Conservation (phyloP, 2,113 vertebrate genomes). For the Engystomops pustulosus region DNA sequence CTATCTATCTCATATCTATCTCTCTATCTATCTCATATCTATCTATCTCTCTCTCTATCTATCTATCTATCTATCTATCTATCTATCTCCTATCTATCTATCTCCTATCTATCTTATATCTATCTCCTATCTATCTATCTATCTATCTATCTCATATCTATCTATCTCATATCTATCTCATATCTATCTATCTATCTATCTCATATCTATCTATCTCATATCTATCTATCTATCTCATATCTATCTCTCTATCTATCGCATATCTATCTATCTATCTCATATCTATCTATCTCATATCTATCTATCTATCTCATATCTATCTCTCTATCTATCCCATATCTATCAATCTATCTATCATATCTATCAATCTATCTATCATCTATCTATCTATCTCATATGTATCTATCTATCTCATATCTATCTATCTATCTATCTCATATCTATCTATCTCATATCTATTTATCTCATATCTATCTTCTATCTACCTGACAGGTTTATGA, state of each 20-base stretch:
- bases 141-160: not conserved
- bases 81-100: not conserved
- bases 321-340: too few species aligned
- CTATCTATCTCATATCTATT: too few species aligned
- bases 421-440: slow-evolving; percentile 14
- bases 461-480: slow-evolving; percentile 4
- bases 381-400: not conserved
- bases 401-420: too few species aligned
- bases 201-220: too few species aligned
- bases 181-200: too few species aligned
- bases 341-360: too few species aligned
- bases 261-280: not conserved
- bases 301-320: not conserved
- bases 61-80: slow-evolving; percentile 2
- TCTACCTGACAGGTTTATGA: too few species aligned
- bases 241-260: not conserved
- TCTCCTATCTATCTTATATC: too few species aligned
- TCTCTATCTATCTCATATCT: not conserved
- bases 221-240: slow-evolving; percentile 4
- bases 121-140: slow-evolving; percentile 6
- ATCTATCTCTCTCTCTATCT: slow-evolving; percentile 1
- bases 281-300: not conserved
- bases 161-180: slow-evolving; percentile 19
- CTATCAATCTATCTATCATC: too few species aligned
- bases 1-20: slow-evolving; percentile 2